Conservation (phyloP, 1,140 invertebrate genomes). For the Temnothorax longispinosus region DNA sequence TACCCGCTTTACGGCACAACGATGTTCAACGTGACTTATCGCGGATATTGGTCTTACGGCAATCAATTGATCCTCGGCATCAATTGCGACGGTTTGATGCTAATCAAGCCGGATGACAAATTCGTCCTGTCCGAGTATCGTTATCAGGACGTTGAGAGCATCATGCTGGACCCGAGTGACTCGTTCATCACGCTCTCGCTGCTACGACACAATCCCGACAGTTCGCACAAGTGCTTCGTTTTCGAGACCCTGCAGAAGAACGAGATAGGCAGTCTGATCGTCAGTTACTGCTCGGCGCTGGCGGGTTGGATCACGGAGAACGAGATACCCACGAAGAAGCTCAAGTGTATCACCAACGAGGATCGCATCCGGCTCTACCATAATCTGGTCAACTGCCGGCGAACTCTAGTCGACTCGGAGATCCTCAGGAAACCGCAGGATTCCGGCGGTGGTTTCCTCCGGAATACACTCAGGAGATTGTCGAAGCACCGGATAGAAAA, state of each 20-base stretch:
- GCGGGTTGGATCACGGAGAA: slow-evolving; percentile 95
- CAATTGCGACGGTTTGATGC: slow-evolving; percentile 95
- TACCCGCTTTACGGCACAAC: slow-evolving; percentile 98
- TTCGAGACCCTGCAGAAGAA: slow-evolving; percentile 96
- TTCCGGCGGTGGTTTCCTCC: slow-evolving; percentile 91
- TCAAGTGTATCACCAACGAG: slow-evolving; percentile 92
- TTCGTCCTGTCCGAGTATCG: slow-evolving; percentile 95
- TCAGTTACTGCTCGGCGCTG: slow-evolving; percentile 94
- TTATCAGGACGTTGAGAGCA: slow-evolving; percentile 95
- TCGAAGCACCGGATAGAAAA: slow-evolving; percentile 96
- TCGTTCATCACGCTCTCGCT: slow-evolving; percentile 95
- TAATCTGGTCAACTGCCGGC: slow-evolving; percentile 92
- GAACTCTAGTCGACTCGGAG: slow-evolving; percentile 93
- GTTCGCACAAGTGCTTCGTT: slow-evolving; percentile 95
- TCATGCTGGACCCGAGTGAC: slow-evolving; percentile 96
- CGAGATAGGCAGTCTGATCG: slow-evolving; percentile 96
- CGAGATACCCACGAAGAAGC: slow-evolving; percentile 89
- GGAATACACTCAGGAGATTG: slow-evolving; percentile 94
- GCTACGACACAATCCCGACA: slow-evolving; percentile 88
- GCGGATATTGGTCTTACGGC: slow-evolving; percentile 96
- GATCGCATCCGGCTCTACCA: slow-evolving; percentile 93
- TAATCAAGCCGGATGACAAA: slow-evolving; percentile 96
- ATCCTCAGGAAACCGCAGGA: slow-evolving; percentile 93
- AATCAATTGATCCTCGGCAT: slow-evolving; percentile 91
- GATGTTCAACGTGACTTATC: slow-evolving; percentile 96